These are phyloP conservation scores for Neolamprologus modestus DNA, from an alignment of 2,113 vertebrate species.

Conservation along the genomic window DNA sequence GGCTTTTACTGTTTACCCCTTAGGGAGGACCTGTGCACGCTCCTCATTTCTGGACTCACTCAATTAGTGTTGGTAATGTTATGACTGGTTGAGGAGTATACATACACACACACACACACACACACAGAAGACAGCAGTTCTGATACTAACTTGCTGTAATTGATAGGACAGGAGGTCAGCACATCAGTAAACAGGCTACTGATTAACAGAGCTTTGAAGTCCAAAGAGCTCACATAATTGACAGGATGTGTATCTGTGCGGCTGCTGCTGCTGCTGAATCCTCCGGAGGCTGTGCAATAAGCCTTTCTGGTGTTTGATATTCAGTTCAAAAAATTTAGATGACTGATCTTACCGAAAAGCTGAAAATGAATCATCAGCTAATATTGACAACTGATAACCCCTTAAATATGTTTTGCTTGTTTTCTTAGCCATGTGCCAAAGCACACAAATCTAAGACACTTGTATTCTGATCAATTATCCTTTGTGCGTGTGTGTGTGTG, in stretches of 20 bases:
- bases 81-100: slow-evolving; percentile 4
- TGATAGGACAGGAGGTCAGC: slow-evolving; percentile 32
- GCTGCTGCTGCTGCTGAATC: neutral
- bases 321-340: neutral
- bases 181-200: slow-evolving; percentile 16
- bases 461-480: neutral
- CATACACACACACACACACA: neutral
- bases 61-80: slow-evolving; percentile 40
- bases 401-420: neutral
- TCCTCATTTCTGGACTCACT: slow-evolving; percentile 46
- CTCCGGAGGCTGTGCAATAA: neutral
- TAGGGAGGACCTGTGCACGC: slow-evolving; percentile 43
- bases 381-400: neutral
- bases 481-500: neutral
- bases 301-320: neutral
- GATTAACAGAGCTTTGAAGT: slow-evolving; percentile 20
- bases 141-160: slow-evolving; percentile 20
- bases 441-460: neutral
- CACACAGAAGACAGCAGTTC: neutral
- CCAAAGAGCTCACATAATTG: neutral
- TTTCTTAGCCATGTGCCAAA: neutral
- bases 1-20: slow-evolving; percentile 51
- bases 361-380: neutral
- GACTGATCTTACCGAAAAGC: neutral
- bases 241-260: neutral